Percentiles rank a stretch among this genome's conserved stretches.
Conservation (phyloP, 2,113 vertebrate species). For the Albula goreensis region DNA sequence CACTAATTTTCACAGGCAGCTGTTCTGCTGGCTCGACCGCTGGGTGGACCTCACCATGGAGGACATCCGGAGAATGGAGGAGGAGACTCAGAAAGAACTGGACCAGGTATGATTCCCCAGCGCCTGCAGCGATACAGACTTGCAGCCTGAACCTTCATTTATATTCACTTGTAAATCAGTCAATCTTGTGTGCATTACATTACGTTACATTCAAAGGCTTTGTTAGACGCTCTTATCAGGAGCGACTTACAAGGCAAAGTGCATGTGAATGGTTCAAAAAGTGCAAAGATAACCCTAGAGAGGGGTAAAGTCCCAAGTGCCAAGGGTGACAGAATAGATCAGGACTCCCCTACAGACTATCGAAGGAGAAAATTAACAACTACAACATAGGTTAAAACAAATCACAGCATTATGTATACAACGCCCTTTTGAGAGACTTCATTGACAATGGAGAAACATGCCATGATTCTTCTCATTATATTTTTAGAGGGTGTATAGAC, state of each 20-base stretch:
- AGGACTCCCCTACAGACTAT: too few relatives aligned
- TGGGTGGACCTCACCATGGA: constrained; percentile 72
- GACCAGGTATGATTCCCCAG: constrained; percentile 55
- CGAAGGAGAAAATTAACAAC: too few relatives aligned
- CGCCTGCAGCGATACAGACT: too few relatives aligned
- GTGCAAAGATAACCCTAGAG: too few relatives aligned
- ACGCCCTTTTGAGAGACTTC: not conserved
- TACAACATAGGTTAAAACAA: too few relatives aligned
- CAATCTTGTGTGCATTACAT: not conserved
- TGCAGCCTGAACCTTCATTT: too few relatives aligned
- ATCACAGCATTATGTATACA: not conserved
- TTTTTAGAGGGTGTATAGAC: not conserved
- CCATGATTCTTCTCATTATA: not conserved
- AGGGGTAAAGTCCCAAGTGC: too few relatives aligned
- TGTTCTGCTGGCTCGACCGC: constrained; percentile 70
- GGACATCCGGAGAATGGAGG: constrained; percentile 69
- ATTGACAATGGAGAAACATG: not conserved
- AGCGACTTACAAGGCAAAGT: too few relatives aligned
- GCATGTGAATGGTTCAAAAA: too few relatives aligned
- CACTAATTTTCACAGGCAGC: constrained; percentile 71
- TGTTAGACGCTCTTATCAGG: too few relatives aligned
- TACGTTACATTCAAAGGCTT: too few relatives aligned
- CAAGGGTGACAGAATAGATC: too few relatives aligned
- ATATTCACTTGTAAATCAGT: not conserved
- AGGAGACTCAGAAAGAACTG: constrained; percentile 66